Conservation (phyloP, 2,113 vertebrate species). For the Thomomys bottae region DNA sequence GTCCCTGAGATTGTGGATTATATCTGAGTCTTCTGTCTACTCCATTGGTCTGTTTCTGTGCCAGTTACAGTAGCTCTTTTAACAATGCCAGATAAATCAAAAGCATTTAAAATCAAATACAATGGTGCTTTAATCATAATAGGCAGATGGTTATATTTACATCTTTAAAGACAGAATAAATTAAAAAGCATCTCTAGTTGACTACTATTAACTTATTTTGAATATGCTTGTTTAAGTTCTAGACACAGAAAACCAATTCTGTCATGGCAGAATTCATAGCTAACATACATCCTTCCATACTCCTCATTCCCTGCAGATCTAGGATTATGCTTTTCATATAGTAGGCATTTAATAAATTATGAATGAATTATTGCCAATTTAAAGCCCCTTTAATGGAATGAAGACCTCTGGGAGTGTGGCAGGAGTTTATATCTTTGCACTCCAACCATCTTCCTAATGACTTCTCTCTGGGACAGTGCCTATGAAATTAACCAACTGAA, state of each 20-base stretch:
- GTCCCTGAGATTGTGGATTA: too few relatives aligned
- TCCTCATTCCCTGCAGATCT: background rate
- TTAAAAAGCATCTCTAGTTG: background rate
- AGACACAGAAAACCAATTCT: background rate
- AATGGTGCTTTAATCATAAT: background rate
- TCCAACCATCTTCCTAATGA: background rate
- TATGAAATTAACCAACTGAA: constrained; percentile 43
- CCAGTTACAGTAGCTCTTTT: background rate
- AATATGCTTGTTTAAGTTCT: background rate
- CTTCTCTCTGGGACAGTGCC: background rate
- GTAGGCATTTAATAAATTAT: constrained; percentile 35
- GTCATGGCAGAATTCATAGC: background rate
- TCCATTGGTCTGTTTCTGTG: too few relatives aligned
- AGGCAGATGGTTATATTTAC: background rate
- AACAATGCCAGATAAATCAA: background rate
- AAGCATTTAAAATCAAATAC: background rate
- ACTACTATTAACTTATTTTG: background rate
- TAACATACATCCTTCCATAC: background rate
- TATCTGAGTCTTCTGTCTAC: too few relatives aligned
- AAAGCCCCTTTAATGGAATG: constrained; percentile 52
- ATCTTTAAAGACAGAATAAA: constrained; percentile 3
- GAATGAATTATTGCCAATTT: constrained; percentile 48
- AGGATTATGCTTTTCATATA: background rate
- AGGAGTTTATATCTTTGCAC: constrained; percentile 40
- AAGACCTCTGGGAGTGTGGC: constrained; percentile 41